Percentiles rank a stretch among this genome's conserved stretches.
phyloP scores from a whole-genome alignment of 92 coral and sea anemone species.

The Desmophyllum pertusum region DNA sequence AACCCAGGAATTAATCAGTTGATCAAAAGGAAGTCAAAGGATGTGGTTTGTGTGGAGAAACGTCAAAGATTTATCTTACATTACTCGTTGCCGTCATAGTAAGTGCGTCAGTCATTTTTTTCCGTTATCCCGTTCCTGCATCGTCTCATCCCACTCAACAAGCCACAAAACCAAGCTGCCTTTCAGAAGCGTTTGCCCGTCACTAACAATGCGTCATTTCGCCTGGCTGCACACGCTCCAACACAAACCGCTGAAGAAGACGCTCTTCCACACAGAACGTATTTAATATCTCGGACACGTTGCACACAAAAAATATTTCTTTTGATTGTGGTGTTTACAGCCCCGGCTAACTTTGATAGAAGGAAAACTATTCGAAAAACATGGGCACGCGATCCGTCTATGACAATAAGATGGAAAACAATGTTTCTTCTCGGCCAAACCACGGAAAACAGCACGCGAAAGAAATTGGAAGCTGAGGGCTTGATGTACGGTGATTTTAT shows the following conservation, averaged over 20 bases:
- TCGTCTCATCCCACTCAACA: background rate
- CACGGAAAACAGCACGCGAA: slow-evolving; percentile 9
- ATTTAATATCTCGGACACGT: background rate
- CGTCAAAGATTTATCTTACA: background rate
- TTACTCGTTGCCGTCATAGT: background rate
- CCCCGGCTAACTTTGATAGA: slow-evolving; percentile 43
- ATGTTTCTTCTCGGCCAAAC: slow-evolving; percentile 50
- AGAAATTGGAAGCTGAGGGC: slow-evolving; percentile 20
- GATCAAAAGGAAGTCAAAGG: too few species aligned
- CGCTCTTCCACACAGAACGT: background rate
- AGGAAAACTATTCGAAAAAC: slow-evolving; percentile 54
- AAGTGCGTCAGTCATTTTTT: background rate
- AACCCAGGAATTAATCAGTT: too few species aligned
- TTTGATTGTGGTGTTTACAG: slow-evolving; percentile 48
- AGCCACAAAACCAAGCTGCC: background rate
- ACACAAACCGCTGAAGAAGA: background rate
- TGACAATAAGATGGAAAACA: slow-evolving; percentile 46
- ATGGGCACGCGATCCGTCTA: slow-evolving; percentile 50
- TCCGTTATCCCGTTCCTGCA: background rate
- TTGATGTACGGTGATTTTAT: slow-evolving; percentile 48
- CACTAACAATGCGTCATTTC: background rate
- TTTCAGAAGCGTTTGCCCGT: too few species aligned
- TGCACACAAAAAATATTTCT: slow-evolving; percentile 9
- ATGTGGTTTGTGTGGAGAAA: background rate
- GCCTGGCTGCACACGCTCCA: background rate